phyloP scores from a whole-genome alignment of 92 coral and sea anemone species.

The Isaurus tuberculatus region DNA sequence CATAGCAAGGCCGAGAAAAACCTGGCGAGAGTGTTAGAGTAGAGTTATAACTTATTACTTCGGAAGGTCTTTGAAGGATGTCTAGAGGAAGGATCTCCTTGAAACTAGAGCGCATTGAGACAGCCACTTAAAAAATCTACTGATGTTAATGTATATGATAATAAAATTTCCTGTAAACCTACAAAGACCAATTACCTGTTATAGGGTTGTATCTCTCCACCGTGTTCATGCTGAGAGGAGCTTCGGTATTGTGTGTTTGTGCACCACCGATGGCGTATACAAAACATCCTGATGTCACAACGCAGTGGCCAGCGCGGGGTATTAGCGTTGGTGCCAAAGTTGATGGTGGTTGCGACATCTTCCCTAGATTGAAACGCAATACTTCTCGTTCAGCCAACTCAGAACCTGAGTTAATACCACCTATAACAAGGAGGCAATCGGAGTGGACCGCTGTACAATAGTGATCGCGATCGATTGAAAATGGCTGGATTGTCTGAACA shows the following conservation, averaged over 20 bases:
- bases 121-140: background rate
- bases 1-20: too few relatives aligned
- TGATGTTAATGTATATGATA: background rate
- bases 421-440: constrained; percentile 63
- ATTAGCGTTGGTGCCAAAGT: constrained; percentile 55
- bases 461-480: constrained; percentile 80
- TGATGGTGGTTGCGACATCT: constrained; percentile 27
- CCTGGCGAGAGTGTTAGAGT: too few relatives aligned
- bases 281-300: constrained; percentile 63
- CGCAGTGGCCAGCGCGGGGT: constrained; percentile 85
- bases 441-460: constrained; percentile 68
- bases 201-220: constrained; percentile 78
- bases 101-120: too few relatives aligned
- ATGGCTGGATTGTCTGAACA: constrained; percentile 51
- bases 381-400: constrained; percentile 68
- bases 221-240: constrained; percentile 60
- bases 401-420: constrained; percentile 63
- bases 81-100: too few relatives aligned
- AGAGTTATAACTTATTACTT: too few relatives aligned
- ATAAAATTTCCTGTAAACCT: background rate
- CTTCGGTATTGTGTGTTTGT: constrained; percentile 50
- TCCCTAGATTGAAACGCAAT: constrained; percentile 45
- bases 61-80: too few relatives aligned
- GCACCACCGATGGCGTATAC: constrained; percentile 91
- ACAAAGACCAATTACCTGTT: constrained; percentile 50